Percentiles rank a stretch among this genome's conserved stretches.
phyloP scores from a whole-genome alignment of 1,140 invertebrate species.

The Drosophila elegans region DNA sequence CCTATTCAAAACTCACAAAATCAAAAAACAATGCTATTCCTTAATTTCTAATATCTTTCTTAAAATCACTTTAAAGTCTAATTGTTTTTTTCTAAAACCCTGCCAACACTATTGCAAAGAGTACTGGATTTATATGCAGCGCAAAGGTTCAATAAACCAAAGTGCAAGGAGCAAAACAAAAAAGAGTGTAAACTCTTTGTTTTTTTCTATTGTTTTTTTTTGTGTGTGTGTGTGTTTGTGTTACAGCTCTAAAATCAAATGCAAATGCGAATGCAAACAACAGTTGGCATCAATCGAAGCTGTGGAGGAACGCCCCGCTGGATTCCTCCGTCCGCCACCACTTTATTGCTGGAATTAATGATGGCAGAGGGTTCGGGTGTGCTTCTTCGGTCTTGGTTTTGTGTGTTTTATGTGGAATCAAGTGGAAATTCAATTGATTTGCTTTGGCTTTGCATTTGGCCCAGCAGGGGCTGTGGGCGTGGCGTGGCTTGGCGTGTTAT shows the following conservation, averaged over 20 bases:
- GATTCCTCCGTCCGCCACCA: constrained; percentile 2
- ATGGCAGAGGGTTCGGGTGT: constrained; percentile 41
- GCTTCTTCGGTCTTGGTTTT: constrained; percentile 32
- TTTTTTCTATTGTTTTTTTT: constrained; percentile 10
- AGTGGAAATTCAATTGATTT: constrained; percentile 82
- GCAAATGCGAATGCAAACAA: constrained; percentile 82
- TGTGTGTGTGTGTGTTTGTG: constrained; percentile 12
- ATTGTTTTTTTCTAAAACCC: background rate
- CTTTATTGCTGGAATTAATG: constrained; percentile 79
- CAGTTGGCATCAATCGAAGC: constrained; percentile 79
- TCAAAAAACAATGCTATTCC: no score
- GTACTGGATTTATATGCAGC: constrained; percentile 61
- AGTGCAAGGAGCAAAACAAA: constrained; percentile 62
- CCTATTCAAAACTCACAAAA: no score
- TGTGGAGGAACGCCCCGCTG: constrained; percentile 37
- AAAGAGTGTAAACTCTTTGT: constrained; percentile 33
- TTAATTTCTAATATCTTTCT: background rate
- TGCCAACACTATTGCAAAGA: constrained; percentile 25
- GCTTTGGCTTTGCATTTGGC: constrained; percentile 64
- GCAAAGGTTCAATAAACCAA: constrained; percentile 45
- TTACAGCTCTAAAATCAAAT: constrained; percentile 71
- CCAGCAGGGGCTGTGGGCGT: constrained; percentile 12
- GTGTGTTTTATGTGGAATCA: constrained; percentile 78
- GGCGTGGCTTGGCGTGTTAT: constrained; percentile 27
- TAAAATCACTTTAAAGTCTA: background rate